Base-by-base conservation (phyloP, 1,140 invertebrate genomes). In the Whitmania pigra region DNA sequence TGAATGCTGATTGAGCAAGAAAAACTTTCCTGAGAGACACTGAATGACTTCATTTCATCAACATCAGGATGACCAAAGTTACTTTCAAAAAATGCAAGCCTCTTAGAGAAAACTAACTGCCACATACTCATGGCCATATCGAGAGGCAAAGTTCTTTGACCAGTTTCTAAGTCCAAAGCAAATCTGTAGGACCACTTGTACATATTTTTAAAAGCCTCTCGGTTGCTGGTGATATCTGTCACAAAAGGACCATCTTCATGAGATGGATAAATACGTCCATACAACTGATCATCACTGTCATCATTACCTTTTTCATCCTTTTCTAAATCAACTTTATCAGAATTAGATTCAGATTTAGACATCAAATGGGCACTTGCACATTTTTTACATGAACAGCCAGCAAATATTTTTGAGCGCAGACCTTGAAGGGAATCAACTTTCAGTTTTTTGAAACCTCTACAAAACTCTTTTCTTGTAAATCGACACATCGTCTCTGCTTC, bases 401-500 rank as follows among this genome's bases (percentile, higher is more conserved):
- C 22, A 63, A 63, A 63, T 63, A 63, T 63, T 22, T 25, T 31
- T 73, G 81, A 80, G 78, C 92, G 91, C 75, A 95, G 89, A 71
- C 87, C 87, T 78, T 87, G 87, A 74, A 94, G 86, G 72, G 88
- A 89, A 81, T 94, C 92, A n/a, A 88, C 89, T 78, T 88, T 88
- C 85, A 94, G 88, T 74, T 83, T 84, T 80, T 89, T 89, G 76
- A 92, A 86, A n/a, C 93, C 93, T 76, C 73, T 76, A 27, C 93
- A 84, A 84, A 96, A 96, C 82, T 96, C 93, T 43, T 84, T 82
- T 75, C 89, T 86, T 29, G 90, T 92, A 82, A 97, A 96, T 77
- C 89, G 86, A 84, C 93, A 96, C 93, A 96, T 97, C 79, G 92
- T 91, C 81, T 91, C 90, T 72, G 93, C 93, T 80, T 91, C 89